Conservation (phyloP, 2,888 invertebrate genomes). For the Cryptophagus acutangulus region DNA sequence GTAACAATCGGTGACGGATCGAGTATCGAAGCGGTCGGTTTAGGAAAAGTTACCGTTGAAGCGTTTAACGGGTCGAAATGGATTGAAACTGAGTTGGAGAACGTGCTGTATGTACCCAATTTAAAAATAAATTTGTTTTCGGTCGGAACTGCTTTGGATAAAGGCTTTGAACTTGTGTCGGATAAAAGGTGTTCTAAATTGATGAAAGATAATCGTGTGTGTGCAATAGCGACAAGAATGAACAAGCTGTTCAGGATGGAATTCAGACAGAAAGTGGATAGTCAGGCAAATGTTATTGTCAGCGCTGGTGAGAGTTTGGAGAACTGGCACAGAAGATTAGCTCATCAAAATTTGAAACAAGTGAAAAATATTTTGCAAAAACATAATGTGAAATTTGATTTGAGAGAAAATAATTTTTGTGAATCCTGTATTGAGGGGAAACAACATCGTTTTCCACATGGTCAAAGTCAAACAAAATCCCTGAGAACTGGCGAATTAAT, state of each 20-base stretch:
- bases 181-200: conserved; percentile 25
- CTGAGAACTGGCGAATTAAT: background rate
- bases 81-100: background rate
- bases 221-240: conserved; percentile 19
- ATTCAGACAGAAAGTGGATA: conserved; percentile 21
- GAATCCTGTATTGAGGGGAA: background rate
- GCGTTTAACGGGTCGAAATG: conserved; percentile 26
- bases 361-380: conserved; percentile 12
- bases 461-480: background rate
- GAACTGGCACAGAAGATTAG: conserved; percentile 14
- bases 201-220: conserved; percentile 18
- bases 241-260: conserved; percentile 26
- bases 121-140: conserved; percentile 39
- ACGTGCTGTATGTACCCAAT: conserved; percentile 31
- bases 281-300: background rate
- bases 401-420: conserved; percentile 5
- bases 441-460: background rate
- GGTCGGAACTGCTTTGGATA: conserved; percentile 31
- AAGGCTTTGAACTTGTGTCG: conserved; percentile 26
- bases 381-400: conserved; percentile 3
- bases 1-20: conserved; percentile 25
- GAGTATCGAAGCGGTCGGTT: conserved; percentile 21
- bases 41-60: conserved; percentile 27
- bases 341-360: conserved; percentile 13
- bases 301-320: background rate